phyloP scores from a whole-genome alignment of 2,113 vertebrate genomes.

The Chlorocebus sabaeus region DNA sequence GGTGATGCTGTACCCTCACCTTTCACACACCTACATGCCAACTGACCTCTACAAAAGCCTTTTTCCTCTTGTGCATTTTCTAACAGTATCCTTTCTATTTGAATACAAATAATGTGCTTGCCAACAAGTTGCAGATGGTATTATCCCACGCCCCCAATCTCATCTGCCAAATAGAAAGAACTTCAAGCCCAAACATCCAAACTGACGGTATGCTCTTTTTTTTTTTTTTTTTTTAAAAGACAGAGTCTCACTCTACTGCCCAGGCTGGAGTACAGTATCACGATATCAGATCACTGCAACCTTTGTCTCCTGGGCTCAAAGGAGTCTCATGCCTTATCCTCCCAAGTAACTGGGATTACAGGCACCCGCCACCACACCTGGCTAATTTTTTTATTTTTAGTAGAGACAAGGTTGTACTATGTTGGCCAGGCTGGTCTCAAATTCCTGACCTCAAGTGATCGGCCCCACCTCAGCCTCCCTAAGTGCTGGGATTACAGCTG shows the following conservation, averaged over 20 bases:
- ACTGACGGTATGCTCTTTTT: background rate
- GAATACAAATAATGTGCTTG: slow-evolving; percentile 57
- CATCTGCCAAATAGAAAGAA: background rate
- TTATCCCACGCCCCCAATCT: background rate
- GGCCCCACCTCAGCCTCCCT: background rate
- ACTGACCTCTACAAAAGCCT: slow-evolving; percentile 15
- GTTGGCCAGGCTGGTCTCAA: background rate
- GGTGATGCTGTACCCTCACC: slow-evolving; percentile 54
- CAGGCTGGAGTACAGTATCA: background rate
- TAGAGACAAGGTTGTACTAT: background rate
- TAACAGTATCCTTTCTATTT: slow-evolving; percentile 53
- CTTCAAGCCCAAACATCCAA: slow-evolving; percentile 25
- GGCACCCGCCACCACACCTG: background rate
- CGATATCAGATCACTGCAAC: background rate
- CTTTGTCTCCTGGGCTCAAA: background rate
- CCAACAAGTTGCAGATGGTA: slow-evolving; percentile 32
- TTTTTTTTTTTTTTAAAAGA: too few species aligned
- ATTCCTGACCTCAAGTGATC: background rate
- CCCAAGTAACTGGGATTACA: background rate
- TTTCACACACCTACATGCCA: slow-evolving; percentile 64
- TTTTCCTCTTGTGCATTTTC: slow-evolving; percentile 59
- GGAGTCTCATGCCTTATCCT: background rate
- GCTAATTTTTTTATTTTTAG: background rate
- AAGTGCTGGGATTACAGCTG: background rate
- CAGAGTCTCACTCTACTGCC: background rate